Conservation (phyloP, 2,888 invertebrate species). For the Diadegma fenestrale region DNA sequence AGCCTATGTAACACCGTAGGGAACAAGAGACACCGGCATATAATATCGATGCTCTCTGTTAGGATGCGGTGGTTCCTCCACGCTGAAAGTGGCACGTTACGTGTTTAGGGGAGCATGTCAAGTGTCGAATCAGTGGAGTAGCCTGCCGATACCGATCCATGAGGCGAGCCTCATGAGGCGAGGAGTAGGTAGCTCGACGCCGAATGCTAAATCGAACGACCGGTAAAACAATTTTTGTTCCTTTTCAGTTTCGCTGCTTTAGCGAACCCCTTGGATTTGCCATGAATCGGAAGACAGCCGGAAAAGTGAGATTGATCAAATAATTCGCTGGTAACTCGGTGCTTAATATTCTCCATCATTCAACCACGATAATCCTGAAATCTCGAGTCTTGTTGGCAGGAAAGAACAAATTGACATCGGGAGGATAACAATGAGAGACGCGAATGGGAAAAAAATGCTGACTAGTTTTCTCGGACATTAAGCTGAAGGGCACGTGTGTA, state of each 20-base stretch:
- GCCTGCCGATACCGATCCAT: slow-evolving; percentile 16
- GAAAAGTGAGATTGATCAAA: background rate
- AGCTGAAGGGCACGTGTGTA: slow-evolving; percentile 50
- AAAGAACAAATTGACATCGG: background rate
- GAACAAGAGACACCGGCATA: slow-evolving; percentile 22
- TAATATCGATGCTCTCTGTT: slow-evolving; percentile 28
- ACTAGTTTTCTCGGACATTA: slow-evolving; percentile 44
- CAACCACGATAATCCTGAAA: background rate
- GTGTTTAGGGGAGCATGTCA: slow-evolving; percentile 35
- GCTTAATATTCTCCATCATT: background rate
- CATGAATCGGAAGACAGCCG: background rate
- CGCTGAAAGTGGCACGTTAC: slow-evolving; percentile 42
- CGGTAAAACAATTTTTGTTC: background rate
- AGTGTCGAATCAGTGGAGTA: slow-evolving; percentile 4
- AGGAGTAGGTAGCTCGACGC: background rate
- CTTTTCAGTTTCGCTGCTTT: background rate
- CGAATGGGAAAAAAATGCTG: slow-evolving; percentile 50
- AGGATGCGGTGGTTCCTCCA: background rate
- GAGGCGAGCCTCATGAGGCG: background rate
- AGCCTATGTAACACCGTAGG: slow-evolving; percentile 44
- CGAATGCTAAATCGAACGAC: background rate
- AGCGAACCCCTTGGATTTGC: background rate
- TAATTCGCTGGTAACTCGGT: background rate
- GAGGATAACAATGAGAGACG: slow-evolving; percentile 10
- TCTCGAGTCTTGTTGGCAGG: background rate